Evolutionary conservation across 2,113 vertebrate species (phyloP).

Genomic region (Helogale parvula): DNA sequence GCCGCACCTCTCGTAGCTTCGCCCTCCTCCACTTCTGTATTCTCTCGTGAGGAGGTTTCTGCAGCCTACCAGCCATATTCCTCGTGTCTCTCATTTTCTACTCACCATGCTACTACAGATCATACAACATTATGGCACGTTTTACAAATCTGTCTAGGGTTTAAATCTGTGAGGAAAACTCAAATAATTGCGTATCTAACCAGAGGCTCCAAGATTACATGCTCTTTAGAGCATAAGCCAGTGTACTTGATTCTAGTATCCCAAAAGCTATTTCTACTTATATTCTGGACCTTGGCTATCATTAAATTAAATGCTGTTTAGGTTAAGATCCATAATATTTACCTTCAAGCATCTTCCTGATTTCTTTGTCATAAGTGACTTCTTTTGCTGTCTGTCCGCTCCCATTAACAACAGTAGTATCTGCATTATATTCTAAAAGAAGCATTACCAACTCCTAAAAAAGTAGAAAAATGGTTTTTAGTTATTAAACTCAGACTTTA

Average conservation of each 20-base stretch:
- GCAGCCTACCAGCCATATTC: neutral
- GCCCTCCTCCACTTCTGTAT: neutral
- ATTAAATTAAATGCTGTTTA: neutral
- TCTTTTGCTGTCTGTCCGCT: constrained; percentile 93
- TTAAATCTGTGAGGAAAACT: neutral
- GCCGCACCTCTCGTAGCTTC: fast-evolving
- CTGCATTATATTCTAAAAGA: constrained; percentile 91
- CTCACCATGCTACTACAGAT: neutral
- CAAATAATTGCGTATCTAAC: neutral
- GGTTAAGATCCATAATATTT: constrained; percentile 62
- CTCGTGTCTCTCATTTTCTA: neutral
- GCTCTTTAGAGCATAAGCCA: neutral
- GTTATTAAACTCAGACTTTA: constrained; percentile 27
- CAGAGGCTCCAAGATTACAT: neutral
- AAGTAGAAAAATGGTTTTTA: constrained; percentile 52
- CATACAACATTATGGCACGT: neutral
- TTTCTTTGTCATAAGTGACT: constrained; percentile 94
- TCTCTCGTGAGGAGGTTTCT: neutral
- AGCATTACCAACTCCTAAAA: constrained; percentile 94
- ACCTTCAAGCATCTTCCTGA: constrained; percentile 96
- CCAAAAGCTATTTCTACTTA: neutral
- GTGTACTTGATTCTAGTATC: neutral
- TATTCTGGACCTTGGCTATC: neutral
- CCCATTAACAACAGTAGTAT: constrained; percentile 91
- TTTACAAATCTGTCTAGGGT: neutral